Evolutionary conservation across 1,140 invertebrate genomes (phyloP), one percentile per base, ranked within the genome.

Genomic region (Polyergus mexicanus): DNA sequence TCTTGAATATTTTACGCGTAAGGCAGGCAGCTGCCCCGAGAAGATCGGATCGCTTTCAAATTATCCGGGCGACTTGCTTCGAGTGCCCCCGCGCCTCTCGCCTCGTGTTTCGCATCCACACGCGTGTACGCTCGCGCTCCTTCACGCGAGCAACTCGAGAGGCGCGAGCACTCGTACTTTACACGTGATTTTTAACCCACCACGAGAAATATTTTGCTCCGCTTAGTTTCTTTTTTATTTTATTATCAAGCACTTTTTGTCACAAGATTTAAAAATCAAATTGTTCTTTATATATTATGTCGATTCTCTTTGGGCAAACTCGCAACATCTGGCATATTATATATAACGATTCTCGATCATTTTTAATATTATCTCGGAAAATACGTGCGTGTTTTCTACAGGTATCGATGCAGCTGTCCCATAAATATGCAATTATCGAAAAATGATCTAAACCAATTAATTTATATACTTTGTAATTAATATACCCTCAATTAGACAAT

Each of bases 1-100:
- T 94, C 89, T 94, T 93, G 94, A 94, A 95, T 95, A 94, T 95
- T 95, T 94, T 93, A 95, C 94, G 94, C 94, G 93, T 94, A 94
- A 94, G 94, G 94, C 94, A 93, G 94, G 94, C 94, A 95, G 94
- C 94, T 95, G 94, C 92, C 93, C 60, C 80, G 84, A 87, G 88
- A 91, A 94, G 94, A 94, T 92, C 91, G 94, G 94, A 95, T 95
- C 93, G 94, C 93, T 95, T 95, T 95, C 94, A 95, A 94, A 94
- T 95, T 95, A 95, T 94, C 93, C 93, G 92, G 93, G 92, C 91
- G 93, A 95, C 92, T 94, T 93, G 94, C 91, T 89, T 92, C 92
- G 90, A 92, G 91, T 94, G 90, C 91, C 89, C 87, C 90, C 91
- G 89, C 89, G 85, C 62, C 76, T 74, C 35, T 71, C 78, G 81